Conservation (phyloP, 2,797 vertebrate species). For the Artibeus jamaicensis region DNA sequence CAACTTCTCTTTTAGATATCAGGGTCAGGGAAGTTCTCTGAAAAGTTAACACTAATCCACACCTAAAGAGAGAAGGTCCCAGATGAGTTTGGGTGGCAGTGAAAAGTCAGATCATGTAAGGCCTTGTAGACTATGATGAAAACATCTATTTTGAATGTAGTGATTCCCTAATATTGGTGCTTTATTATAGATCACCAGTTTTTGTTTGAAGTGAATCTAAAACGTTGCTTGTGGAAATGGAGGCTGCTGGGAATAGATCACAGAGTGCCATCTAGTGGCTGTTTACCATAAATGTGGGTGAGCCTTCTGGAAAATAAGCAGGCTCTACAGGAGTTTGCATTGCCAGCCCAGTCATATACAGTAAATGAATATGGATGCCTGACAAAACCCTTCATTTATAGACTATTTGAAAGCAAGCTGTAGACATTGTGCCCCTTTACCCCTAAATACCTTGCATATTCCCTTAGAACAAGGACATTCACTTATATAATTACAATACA, state of each 20-base stretch:
- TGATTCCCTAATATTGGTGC: background rate
- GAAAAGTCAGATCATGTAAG: background rate
- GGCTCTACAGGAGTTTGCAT: background rate
- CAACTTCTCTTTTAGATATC: background rate
- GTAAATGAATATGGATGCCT: background rate
- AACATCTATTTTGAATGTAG: background rate
- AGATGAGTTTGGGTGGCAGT: background rate
- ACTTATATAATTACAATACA: background rate
- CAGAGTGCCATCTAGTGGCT: background rate
- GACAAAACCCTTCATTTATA: background rate
- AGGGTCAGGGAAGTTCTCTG: background rate
- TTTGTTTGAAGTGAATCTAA: background rate
- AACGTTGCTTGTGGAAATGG: background rate
- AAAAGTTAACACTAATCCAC: background rate
- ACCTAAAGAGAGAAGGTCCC: background rate
- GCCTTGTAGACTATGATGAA: background rate
- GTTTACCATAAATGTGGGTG: background rate
- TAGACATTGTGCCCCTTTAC: background rate
- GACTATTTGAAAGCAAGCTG: background rate
- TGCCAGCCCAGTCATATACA: background rate
- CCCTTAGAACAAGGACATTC: background rate
- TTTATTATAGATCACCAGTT: background rate
- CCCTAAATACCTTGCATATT: background rate
- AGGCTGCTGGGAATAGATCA: background rate
- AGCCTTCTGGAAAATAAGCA: background rate